Percentiles rank a stretch among this genome's conserved stretches.
These are phyloP conservation scores for Paedocypris micromegethes DNA, from an alignment of 2,797 vertebrate genomes.

Conservation along the genomic window DNA sequence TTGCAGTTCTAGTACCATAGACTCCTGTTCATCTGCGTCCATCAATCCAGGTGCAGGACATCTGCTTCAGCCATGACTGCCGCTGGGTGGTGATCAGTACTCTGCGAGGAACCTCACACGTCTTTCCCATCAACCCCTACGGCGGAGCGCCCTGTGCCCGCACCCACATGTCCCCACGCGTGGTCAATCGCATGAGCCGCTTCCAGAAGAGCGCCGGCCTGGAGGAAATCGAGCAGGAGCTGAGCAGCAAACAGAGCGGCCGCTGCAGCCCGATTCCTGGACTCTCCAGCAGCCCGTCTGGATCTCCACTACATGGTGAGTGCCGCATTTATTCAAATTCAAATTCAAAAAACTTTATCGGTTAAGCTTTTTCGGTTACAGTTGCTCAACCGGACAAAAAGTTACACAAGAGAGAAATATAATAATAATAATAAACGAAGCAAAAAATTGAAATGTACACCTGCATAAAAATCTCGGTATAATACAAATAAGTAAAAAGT, in stretches of 20 bases:
- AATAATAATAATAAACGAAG: no score
- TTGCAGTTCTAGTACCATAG: not conserved
- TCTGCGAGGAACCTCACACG: slow-evolving; percentile 90
- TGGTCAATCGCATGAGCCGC: slow-evolving; percentile 96
- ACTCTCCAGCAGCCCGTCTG: slow-evolving; percentile 90
- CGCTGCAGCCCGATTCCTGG: slow-evolving; percentile 91
- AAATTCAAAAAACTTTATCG: no score
- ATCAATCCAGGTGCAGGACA: slow-evolving; percentile 85
- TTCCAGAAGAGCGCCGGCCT: slow-evolving; percentile 97
- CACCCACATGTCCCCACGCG: slow-evolving; percentile 93
- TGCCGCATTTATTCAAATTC: no score
- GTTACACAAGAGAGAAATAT: no score
- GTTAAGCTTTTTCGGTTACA: no score
- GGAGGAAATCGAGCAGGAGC: slow-evolving; percentile 95
- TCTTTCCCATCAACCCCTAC: slow-evolving; percentile 93
- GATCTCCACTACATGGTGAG: slow-evolving; percentile 90
- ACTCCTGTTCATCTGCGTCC: not conserved
- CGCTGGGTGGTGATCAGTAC: slow-evolving; percentile 97
- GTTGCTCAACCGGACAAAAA: no score
- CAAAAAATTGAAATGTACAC: no score
- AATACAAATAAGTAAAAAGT: no score
- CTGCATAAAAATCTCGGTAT: no score
- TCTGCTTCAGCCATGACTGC: slow-evolving; percentile 96
- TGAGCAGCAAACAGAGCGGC: slow-evolving; percentile 82
- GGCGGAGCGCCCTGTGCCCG: slow-evolving; percentile 89